Evolutionary conservation across 2,888 invertebrate genomes (phyloP), one percentile per base, ranked within the genome.

Genomic region (Cerastis rubricosa): DNA sequence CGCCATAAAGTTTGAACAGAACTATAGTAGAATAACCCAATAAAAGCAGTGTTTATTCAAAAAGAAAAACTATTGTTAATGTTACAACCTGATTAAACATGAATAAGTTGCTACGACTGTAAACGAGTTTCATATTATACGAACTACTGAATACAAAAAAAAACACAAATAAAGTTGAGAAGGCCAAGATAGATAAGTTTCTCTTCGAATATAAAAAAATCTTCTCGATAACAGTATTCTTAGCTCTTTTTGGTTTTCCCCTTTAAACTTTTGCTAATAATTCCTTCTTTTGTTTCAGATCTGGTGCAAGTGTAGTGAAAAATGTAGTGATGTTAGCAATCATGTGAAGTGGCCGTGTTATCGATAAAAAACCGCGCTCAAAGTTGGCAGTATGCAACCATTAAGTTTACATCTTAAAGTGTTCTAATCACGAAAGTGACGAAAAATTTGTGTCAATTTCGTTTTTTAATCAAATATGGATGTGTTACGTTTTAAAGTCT

Each of bases 231-330:
- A 43, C 17, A 43, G 51, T 51, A 40, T 65, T 51, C 17, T 68
- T 71, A 61, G 11, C 17, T 45, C n/a, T 3, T 12, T 45, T 61
- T 61, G 51, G 17, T 47, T 47, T n/a, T 54, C 5, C 40, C 43
- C n/a, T 67, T 49, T 9, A 25, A 74, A 71, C 64, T 70, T 71
- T 73, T 76, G 14, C 47, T 79, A 66, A 79, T 65, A 47, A 71
- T 25, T 22, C 25, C 54, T 64, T 81, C 67, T 71, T 84, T 90
- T 91, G 89, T 91, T 91, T 25, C 91, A 91, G 91, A 80, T 87
- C 45, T 57, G 11, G 67, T 71, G 79, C 40, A 51, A 74, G 71
- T 80, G 76, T 84, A 54, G 72, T 63, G 63, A n/a, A 77, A 71
- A 70, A 76, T 66, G 17, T 74, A 86, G 76, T 81, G 79, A 69